Percentiles rank a stretch among this genome's conserved stretches.
These are phyloP conservation scores for Lithobates pipiens DNA, from an alignment of 2,797 vertebrate genomes.

Conservation along the genomic window DNA sequence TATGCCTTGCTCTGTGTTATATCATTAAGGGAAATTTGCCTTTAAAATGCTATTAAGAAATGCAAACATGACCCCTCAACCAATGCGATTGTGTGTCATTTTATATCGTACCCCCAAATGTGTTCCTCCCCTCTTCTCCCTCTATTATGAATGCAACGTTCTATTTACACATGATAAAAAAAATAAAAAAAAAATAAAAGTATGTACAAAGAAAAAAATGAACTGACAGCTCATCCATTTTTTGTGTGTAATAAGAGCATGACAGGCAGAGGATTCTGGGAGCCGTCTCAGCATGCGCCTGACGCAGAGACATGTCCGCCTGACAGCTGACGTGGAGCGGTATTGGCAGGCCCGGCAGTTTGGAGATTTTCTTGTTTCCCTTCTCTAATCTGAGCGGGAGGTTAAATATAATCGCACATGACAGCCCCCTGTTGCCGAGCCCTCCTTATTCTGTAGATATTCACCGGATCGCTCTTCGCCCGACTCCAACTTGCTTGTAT, in stretches of 20 bases:
- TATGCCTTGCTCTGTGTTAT: no score
- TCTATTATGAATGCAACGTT: no score
- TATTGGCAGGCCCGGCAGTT: conserved; percentile 11
- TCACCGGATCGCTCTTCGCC: not conserved
- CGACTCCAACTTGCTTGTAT: not conserved
- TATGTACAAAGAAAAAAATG: no score
- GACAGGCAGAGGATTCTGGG: conserved; percentile 13
- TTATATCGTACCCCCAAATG: no score
- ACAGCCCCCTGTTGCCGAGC: conserved; percentile 29
- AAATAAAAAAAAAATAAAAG: no score
- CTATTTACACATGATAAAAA: no score
- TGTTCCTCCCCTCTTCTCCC: no score
- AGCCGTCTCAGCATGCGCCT: not conserved
- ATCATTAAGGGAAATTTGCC: no score
- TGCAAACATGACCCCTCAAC: no score
- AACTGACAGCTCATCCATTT: no score
- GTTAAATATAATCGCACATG: conserved; percentile 15
- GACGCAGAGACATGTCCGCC: not conserved
- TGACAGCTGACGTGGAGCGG: conserved; percentile 23
- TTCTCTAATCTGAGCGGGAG: not conserved
- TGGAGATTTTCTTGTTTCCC: not conserved
- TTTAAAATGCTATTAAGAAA: no score
- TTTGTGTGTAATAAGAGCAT: not conserved
- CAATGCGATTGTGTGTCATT: no score
- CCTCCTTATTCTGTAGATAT: not conserved